These are phyloP conservation scores for Mythimna loreyi DNA, from an alignment of 2,888 invertebrate species.

Conservation along the genomic window DNA sequence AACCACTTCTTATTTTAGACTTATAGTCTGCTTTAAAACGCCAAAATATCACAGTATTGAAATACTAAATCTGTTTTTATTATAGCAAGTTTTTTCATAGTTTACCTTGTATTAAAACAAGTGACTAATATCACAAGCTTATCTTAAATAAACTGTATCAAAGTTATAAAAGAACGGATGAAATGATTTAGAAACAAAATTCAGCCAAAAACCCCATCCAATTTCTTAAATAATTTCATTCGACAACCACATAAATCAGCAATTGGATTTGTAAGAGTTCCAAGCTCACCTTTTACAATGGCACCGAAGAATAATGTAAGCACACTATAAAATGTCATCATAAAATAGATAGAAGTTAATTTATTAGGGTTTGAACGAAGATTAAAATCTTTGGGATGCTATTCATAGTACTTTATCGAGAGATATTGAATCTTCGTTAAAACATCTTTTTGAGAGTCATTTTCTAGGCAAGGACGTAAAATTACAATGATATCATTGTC, in stretches of 20 bases:
- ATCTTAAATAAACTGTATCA: not conserved
- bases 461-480: not conserved
- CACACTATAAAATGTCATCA: constrained; percentile 58
- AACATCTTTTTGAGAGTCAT: not conserved
- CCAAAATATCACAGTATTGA: too few species aligned
- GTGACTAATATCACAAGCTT: not conserved
- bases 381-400: constrained; percentile 60
- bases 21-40: too few species aligned
- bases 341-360: constrained; percentile 63
- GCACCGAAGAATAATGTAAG: constrained; percentile 50
- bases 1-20: too few species aligned
- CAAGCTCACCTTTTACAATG: constrained; percentile 43
- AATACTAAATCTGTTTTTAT: too few species aligned
- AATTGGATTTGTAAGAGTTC: constrained; percentile 41
- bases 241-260: constrained; percentile 38
- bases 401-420: constrained; percentile 46
- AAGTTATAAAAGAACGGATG: not conserved
- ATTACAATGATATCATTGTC: not conserved
- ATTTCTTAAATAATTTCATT: constrained; percentile 37
- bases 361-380: constrained; percentile 61
- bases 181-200: not conserved
- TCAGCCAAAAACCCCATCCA: constrained; percentile 15
- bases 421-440: constrained; percentile 32
- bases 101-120: too few species aligned
- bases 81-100: too few species aligned